phyloP scores from a whole-genome alignment of 1,140 invertebrate genomes.

The Zaprionus capensis region DNA sequence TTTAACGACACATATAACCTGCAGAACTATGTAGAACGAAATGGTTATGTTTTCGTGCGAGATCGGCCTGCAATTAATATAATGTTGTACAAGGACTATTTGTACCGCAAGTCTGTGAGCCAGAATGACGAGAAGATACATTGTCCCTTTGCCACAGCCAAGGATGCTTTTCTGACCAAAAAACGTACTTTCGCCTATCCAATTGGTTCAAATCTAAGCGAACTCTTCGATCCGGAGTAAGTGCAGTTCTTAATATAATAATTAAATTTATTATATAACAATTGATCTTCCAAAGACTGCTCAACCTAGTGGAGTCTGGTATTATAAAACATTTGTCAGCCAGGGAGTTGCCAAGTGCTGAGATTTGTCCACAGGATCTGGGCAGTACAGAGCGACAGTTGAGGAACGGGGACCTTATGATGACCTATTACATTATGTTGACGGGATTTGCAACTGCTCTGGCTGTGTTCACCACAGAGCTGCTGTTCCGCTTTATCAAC shows the following conservation, averaged over 20 bases:
- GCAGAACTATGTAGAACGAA: slow-evolving; percentile 83
- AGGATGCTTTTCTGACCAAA: slow-evolving; percentile 87
- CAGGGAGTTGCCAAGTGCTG: slow-evolving; percentile 88
- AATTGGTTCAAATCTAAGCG: slow-evolving; percentile 86
- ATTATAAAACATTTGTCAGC: slow-evolving; percentile 88
- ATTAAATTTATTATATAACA: not conserved
- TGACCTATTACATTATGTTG: slow-evolving; percentile 89
- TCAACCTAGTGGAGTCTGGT: slow-evolving; percentile 89
- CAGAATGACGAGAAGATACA: slow-evolving; percentile 86
- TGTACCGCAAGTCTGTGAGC: slow-evolving; percentile 86
- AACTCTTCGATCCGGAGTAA: slow-evolving; percentile 89
- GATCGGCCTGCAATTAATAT: slow-evolving; percentile 88
- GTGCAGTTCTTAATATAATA: slow-evolving; percentile 51
- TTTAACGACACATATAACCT: slow-evolving; percentile 84
- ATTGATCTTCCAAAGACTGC: slow-evolving; percentile 85
- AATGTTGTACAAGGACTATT: slow-evolving; percentile 89
- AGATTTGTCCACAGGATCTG: slow-evolving; percentile 91
- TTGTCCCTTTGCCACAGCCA: slow-evolving; percentile 90
- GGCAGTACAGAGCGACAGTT: slow-evolving; percentile 91
- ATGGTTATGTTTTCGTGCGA: slow-evolving; percentile 87
- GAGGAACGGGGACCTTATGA: slow-evolving; percentile 86
- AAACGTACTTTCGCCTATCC: slow-evolving; percentile 89
- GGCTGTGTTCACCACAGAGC: slow-evolving; percentile 88
- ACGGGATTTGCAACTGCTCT: slow-evolving; percentile 87
- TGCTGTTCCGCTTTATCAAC: slow-evolving; percentile 84